These are phyloP conservation scores for Hyles vespertilio DNA, from an alignment of 1,140 invertebrate species.

Conservation along the genomic window DNA sequence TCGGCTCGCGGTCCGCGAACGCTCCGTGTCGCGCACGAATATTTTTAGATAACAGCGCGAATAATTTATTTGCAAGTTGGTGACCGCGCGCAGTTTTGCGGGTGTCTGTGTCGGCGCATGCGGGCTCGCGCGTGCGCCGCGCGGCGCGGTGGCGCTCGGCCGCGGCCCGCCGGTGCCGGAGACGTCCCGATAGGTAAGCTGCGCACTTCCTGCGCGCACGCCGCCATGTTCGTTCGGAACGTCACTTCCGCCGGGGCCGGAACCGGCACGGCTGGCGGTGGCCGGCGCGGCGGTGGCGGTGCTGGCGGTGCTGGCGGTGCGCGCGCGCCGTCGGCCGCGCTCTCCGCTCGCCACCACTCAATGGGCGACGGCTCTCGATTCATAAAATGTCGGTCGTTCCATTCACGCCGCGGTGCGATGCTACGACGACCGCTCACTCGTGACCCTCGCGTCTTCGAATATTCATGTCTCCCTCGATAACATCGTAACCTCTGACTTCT, in stretches of 20 bases:
- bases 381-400: slow-evolving; percentile 73
- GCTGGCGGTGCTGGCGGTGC: slow-evolving; percentile 38
- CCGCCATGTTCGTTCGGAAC: slow-evolving; percentile 67
- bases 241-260: slow-evolving; percentile 68
- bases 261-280: slow-evolving; percentile 40
- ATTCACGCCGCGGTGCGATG: slow-evolving; percentile 69
- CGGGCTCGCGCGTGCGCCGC: slow-evolving; percentile 41
- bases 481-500: slow-evolving; percentile 73
- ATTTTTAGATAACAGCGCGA: slow-evolving; percentile 73
- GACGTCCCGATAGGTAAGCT: slow-evolving; percentile 72
- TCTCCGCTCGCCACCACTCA: slow-evolving; percentile 44
- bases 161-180: slow-evolving; percentile 40
- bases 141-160: slow-evolving; percentile 24
- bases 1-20: slow-evolving; percentile 43
- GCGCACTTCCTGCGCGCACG: slow-evolving; percentile 72
- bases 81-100: slow-evolving; percentile 66
- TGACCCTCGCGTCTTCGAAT: slow-evolving; percentile 73
- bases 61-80: slow-evolving; percentile 70
- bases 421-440: slow-evolving; percentile 68
- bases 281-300: slow-evolving; percentile 28
- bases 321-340: slow-evolving; percentile 31
- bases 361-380: slow-evolving; percentile 71
- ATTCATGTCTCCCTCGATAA: slow-evolving; percentile 73
- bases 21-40: slow-evolving; percentile 63
- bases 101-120: slow-evolving; percentile 54